phyloP scores from a whole-genome alignment of 1,140 invertebrate genomes.

The Brachystomella parvula region DNA sequence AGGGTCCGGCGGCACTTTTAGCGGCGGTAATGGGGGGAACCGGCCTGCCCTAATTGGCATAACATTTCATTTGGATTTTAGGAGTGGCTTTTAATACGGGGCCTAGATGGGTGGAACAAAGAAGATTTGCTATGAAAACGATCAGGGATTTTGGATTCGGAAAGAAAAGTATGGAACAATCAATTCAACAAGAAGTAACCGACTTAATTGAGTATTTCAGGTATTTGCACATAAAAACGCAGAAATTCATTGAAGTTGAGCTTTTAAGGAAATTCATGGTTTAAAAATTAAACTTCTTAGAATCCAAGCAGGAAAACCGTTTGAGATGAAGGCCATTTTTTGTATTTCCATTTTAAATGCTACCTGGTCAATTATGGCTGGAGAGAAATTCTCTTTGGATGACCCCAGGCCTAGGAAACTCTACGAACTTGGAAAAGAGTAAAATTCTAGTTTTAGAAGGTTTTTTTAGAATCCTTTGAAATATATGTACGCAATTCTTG shows the following conservation, averaged over 20 bases:
- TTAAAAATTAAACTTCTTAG: not conserved
- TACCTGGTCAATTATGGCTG: constrained; percentile 2
- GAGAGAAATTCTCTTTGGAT: not conserved
- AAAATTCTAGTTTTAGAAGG: not conserved
- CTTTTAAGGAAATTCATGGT: no score
- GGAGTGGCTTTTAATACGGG: constrained; percentile 24
- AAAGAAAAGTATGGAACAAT: constrained; percentile 20
- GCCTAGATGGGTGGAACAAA: constrained; percentile 15
- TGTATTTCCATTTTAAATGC: not conserved
- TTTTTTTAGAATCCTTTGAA: no score
- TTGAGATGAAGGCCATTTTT: not conserved
- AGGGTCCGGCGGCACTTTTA: no score
- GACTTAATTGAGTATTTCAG: not conserved
- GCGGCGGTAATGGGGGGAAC: no score
- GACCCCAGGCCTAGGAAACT: not conserved
- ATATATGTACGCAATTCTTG: not conserved
- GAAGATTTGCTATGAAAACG: constrained; percentile 24
- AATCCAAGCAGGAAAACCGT: not conserved
- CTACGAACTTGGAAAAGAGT: not conserved
- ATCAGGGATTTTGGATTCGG: constrained; percentile 34
- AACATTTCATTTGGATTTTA: not conserved
- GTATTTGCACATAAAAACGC: not conserved
- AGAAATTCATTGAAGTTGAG: no score
- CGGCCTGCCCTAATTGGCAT: not conserved
- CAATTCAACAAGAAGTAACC: constrained; percentile 5